Conservation (phyloP, 2,797 vertebrate genomes). For the Dallia pectoralis region DNA sequence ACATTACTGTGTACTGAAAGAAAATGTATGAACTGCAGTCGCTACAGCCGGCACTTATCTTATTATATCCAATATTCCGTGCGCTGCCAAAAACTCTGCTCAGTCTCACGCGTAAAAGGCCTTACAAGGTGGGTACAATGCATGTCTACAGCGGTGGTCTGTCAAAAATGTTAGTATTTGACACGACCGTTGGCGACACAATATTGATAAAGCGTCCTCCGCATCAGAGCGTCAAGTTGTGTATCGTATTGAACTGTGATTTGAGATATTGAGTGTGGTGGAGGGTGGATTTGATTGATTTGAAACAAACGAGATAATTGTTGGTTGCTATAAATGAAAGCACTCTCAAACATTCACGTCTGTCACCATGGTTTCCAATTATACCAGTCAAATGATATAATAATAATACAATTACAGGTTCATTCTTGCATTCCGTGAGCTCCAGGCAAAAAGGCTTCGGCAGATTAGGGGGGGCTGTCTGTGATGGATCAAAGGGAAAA, state of each 20-base stretch:
- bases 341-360: not conserved
- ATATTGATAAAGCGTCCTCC: not conserved
- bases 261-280: not conserved
- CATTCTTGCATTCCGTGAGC: not conserved
- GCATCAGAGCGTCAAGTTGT: not conserved
- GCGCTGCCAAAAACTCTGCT: too few species aligned
- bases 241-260: not conserved
- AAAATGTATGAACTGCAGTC: too few species aligned
- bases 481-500: not conserved
- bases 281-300: not conserved
- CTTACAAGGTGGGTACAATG: too few species aligned
- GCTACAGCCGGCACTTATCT: too few species aligned
- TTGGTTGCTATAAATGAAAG: not conserved
- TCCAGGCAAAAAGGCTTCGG: not conserved
- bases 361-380: not conserved
- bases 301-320: not conserved
- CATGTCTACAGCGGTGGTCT: not conserved
- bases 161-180: not conserved
- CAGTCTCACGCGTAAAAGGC: too few species aligned
- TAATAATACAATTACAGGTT: not conserved
- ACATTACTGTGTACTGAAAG: too few species aligned
- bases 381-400: not conserved
- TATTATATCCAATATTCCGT: too few species aligned
- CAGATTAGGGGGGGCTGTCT: not conserved
- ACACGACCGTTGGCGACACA: not conserved